phyloP scores from a whole-genome alignment of 2,113 vertebrate genomes.

The Cairina moschata region DNA sequence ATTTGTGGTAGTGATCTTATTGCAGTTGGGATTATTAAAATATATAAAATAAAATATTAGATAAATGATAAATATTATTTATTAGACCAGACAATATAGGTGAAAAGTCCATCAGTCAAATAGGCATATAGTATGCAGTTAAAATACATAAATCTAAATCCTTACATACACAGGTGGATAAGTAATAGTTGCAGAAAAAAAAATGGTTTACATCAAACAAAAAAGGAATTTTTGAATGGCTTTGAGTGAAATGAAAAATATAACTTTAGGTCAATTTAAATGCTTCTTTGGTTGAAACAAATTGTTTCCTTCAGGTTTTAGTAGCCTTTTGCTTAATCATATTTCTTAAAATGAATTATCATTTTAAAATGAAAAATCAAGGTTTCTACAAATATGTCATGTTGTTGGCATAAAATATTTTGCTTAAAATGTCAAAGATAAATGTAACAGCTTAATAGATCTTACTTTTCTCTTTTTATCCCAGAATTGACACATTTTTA shows the following conservation, averaged over 20 bases:
- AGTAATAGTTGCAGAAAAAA: neutral
- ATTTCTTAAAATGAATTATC: neutral
- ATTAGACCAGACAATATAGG: neutral
- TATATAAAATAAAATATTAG: neutral
- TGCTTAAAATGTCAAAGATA: neutral
- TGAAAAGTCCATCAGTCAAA: neutral
- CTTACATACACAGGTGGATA: neutral
- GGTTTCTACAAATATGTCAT: neutral
- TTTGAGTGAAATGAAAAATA: neutral
- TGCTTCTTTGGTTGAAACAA: neutral
- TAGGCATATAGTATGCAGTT: neutral
- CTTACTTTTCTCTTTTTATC: neutral
- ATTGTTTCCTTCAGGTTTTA: neutral
- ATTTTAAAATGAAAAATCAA: neutral
- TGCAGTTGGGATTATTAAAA: neutral
- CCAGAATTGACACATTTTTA: neutral
- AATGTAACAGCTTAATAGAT: neutral
- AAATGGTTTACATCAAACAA: neutral
- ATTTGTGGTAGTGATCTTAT: neutral
- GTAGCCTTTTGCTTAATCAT: neutral
- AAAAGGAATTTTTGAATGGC: neutral
- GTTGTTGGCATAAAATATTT: neutral
- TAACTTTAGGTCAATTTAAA: neutral
- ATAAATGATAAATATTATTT: neutral
- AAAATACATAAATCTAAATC: neutral